phyloP scores from a whole-genome alignment of 2,113 vertebrate genomes.

The Misgurnus anguillicaudatus region DNA sequence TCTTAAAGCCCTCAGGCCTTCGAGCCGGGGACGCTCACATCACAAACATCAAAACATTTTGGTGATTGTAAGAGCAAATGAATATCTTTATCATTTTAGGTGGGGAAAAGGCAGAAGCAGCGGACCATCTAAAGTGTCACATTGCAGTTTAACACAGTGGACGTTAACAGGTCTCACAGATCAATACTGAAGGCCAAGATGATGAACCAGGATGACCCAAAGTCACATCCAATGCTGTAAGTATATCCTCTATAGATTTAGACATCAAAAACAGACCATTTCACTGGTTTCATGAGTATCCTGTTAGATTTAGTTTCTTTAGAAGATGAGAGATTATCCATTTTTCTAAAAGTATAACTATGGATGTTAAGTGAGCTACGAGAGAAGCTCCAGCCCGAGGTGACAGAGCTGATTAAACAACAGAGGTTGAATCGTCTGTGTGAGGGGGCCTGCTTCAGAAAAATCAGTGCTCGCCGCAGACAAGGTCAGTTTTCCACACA shows the following conservation, averaged over 20 bases:
- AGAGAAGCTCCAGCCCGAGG: constrained; percentile 99
- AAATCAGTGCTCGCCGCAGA: constrained; percentile 91
- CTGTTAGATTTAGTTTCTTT: background rate
- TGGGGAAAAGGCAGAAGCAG: constrained; percentile 94
- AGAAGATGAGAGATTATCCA: background rate
- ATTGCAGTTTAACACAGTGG: constrained; percentile 93
- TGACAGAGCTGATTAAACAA: constrained; percentile 96
- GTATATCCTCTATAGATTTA: constrained; percentile 50
- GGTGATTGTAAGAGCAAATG: background rate
- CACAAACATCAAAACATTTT: background rate
- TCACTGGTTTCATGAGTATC: background rate
- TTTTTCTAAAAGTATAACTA: too few species aligned
- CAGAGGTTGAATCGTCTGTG: constrained; percentile 95
- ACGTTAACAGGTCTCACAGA: constrained; percentile 95
- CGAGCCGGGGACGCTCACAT: background rate
- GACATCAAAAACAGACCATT: background rate
- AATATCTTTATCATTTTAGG: constrained; percentile 74
- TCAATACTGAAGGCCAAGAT: constrained; percentile 96
- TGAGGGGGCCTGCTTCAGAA: constrained; percentile 97
- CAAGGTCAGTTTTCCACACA: constrained; percentile 81
- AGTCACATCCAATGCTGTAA: constrained; percentile 96
- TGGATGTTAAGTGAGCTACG: constrained; percentile 80
- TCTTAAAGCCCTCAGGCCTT: background rate
- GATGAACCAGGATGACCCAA: constrained; percentile 98
- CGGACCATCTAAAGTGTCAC: constrained; percentile 92